These are phyloP conservation scores for Corythaeola cristata DNA, from an alignment of 2,113 vertebrate species.

Conservation along the genomic window DNA sequence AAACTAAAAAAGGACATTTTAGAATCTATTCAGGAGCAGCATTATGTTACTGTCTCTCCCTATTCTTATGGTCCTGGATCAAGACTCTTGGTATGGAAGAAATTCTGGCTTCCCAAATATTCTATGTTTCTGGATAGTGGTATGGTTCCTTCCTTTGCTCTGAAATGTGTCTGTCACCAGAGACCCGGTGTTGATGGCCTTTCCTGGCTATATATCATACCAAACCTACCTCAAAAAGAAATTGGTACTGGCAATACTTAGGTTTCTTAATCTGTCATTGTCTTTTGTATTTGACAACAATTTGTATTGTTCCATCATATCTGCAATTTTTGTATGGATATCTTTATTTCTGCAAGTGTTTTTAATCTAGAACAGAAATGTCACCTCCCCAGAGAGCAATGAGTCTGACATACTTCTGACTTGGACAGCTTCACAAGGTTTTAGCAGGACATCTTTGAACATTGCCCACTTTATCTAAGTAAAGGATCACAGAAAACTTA, in stretches of 20 bases:
- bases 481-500: background rate
- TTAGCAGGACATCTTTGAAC: accelerated
- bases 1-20: background rate
- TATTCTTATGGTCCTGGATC: background rate
- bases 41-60: background rate
- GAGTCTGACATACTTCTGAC: accelerated
- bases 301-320: background rate
- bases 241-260: accelerated
- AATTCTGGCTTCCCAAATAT: background rate
- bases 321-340: background rate
- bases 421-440: background rate
- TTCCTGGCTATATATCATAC: accelerated
- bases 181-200: accelerated
- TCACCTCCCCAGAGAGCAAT: accelerated
- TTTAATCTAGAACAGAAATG: accelerated
- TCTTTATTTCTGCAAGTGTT: background rate
- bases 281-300: background rate
- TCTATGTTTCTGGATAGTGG: accelerated
- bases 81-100: background rate
- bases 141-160: background rate
- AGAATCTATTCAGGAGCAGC: background rate
- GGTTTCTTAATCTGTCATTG: background rate
- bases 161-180: background rate
- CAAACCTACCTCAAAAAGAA: background rate
- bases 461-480: background rate